Conservation (phyloP, 2,888 invertebrate genomes). For the Harmothoe impar region DNA sequence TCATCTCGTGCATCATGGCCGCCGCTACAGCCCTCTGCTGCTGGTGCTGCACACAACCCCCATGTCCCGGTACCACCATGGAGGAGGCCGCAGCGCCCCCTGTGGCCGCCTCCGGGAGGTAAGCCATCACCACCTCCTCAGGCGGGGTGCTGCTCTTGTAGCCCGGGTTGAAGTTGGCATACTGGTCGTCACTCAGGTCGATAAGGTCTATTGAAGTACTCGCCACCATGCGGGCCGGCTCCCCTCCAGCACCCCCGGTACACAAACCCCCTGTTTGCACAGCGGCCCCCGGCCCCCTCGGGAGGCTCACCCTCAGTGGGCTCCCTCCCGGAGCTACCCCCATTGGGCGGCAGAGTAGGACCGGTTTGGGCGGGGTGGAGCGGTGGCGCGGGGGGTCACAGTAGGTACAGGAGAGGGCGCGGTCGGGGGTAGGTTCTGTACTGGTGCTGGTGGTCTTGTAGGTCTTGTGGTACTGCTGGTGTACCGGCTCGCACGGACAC, state of each 20-base stretch:
- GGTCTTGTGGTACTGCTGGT: constrained; percentile 51
- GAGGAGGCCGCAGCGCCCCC: no score
- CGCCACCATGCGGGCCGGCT: constrained; percentile 40
- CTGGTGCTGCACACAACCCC: not conserved
- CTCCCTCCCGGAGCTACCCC: not conserved
- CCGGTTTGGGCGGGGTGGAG: constrained; percentile 56
- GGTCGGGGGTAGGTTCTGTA: constrained; percentile 53
- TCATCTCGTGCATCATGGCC: constrained; percentile 37
- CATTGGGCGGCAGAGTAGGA: constrained; percentile 8
- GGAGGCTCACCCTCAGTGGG: not conserved
- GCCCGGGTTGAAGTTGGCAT: constrained; percentile 68
- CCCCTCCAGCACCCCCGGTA: not conserved
- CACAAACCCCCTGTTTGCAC: not conserved
- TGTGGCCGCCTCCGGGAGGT: not conserved
- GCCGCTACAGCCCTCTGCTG: not conserved
- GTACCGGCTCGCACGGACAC: constrained; percentile 64
- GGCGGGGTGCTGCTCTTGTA: constrained; percentile 71
- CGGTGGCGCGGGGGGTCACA: constrained; percentile 60
- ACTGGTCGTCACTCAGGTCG: constrained; percentile 59
- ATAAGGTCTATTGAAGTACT: constrained; percentile 64
- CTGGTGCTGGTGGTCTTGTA: constrained; percentile 64
- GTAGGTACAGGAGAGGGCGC: constrained; percentile 19
- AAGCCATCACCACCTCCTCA: constrained; percentile 46
- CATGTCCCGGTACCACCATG: not conserved
- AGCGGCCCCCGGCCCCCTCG: not conserved